Evolutionary conservation across 2,113 vertebrate genomes (phyloP).

Genomic region (Rhinoderma darwinii): DNA sequence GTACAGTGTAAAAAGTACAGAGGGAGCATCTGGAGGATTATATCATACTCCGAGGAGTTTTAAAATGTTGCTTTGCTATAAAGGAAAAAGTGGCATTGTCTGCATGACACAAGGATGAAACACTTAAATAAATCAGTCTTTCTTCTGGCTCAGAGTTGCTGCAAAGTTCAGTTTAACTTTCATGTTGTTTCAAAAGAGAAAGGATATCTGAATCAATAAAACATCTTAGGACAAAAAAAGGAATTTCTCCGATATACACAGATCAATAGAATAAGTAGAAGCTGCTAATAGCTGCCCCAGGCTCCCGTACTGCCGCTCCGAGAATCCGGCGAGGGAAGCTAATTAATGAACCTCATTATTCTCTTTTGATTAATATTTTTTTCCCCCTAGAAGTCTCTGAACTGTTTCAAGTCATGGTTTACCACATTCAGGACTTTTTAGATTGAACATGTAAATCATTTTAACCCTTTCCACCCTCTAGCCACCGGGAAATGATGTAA

Average conservation of each 20-base stretch:
- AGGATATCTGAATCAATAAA: constrained; percentile 59
- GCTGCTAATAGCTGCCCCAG: constrained; percentile 58
- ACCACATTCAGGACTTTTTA: constrained; percentile 38
- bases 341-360: constrained; percentile 61
- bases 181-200: constrained; percentile 55
- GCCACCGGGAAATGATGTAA: background rate
- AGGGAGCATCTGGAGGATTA: constrained; percentile 19
- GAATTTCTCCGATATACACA: constrained; percentile 54
- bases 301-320: constrained; percentile 44
- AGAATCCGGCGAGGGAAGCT: constrained; percentile 46
- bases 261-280: constrained; percentile 60
- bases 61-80: constrained; percentile 21
- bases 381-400: constrained; percentile 43
- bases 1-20: background rate
- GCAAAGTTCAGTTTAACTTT: constrained; percentile 59
- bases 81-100: constrained; percentile 29
- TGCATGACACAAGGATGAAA: constrained; percentile 35
- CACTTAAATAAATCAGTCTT: constrained; percentile 20
- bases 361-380: constrained; percentile 58
- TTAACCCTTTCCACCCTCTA: constrained; percentile 35
- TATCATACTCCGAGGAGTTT: background rate
- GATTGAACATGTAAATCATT: constrained; percentile 19
- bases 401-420: constrained; percentile 52
- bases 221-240: constrained; percentile 58
- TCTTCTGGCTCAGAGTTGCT: constrained; percentile 34